Evolutionary conservation across 2,113 vertebrate genomes (phyloP).

Genomic region (human (Homo sapiens)): GRCh38 chr20:62735501-62736000

Average conservation of each 20-base stretch:
- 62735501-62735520: background rate
- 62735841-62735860: background rate
- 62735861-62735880: fast-evolving
- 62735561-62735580: background rate
- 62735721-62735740: background rate
- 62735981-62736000: background rate
- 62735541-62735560: background rate
- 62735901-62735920: too few relatives aligned
- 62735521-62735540: background rate
- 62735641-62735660: too few relatives aligned
- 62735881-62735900: too few relatives aligned
- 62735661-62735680: too few relatives aligned
- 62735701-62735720: background rate
- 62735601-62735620: too few relatives aligned
- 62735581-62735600: background rate
- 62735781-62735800: too few relatives aligned
- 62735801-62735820: background rate
- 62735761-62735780: too few relatives aligned
- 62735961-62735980: background rate
- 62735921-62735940: background rate
- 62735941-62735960: background rate
- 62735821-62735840: background rate
- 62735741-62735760: background rate
- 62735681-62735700: too few relatives aligned
- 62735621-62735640: background rate